Percentiles rank a stretch among this genome's conserved stretches.
Conservation (phyloP, 2,113 vertebrate species). For the Antechinus flavipes region DNA sequence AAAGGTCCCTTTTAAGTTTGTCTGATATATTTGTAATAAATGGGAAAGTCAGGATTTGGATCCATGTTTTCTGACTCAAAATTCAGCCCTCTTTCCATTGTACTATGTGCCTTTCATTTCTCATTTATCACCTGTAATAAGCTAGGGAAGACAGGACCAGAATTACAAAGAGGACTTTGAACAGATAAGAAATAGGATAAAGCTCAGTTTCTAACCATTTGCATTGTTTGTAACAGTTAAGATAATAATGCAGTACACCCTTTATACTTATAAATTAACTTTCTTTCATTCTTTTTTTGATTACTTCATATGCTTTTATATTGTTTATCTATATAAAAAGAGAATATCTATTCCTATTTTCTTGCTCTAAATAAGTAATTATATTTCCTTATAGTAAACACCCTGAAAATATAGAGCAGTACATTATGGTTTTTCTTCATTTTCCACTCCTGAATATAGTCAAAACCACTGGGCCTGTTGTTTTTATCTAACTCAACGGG, state of each 20-base stretch:
- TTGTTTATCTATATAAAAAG: not conserved
- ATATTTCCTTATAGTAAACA: not conserved
- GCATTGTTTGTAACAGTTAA: constrained; percentile 2
- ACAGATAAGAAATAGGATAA: not conserved
- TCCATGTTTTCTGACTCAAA: not conserved
- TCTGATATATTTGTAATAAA: not conserved
- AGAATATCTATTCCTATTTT: not conserved
- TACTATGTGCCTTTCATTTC: not conserved
- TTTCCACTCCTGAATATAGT: not conserved
- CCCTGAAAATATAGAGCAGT: not conserved
- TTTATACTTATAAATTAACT: not conserved
- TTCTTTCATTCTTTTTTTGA: not conserved
- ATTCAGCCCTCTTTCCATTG: not conserved
- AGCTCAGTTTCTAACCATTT: not conserved
- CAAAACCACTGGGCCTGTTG: not conserved
- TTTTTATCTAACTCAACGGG: not conserved
- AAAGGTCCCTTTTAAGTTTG: not conserved
- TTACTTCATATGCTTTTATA: not conserved
- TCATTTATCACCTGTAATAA: not conserved
- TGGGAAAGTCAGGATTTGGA: not conserved
- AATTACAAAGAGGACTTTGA: not conserved
- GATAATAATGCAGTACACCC: not conserved
- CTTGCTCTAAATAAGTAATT: not conserved
- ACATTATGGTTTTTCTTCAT: not conserved
- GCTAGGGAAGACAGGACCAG: not conserved